Conservation (phyloP, 2,797 vertebrate genomes). For the Oryzias sinensis region DNA sequence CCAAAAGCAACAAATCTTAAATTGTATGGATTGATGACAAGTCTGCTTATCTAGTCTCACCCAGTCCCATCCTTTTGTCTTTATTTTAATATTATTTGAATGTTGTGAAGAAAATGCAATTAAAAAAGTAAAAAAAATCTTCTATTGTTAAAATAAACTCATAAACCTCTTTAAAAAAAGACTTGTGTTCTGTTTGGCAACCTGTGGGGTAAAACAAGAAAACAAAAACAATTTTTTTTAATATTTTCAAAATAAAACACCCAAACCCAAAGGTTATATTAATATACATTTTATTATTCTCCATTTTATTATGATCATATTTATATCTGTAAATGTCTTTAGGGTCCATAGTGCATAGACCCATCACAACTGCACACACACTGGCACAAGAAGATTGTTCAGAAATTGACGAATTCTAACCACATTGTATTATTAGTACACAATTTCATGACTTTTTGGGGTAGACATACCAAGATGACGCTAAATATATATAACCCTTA, state of each 20-base stretch:
- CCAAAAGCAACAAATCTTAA: too few species aligned
- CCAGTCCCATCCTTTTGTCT: too few species aligned
- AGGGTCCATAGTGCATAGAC: constrained; percentile 64
- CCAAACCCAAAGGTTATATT: constrained; percentile 54
- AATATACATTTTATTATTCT: constrained; percentile 79
- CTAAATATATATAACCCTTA: constrained; percentile 56
- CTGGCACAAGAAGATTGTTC: constrained; percentile 74
- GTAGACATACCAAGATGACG: constrained; percentile 67
- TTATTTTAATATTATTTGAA: too few species aligned
- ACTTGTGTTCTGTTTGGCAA: too few species aligned
- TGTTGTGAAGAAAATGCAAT: too few species aligned
- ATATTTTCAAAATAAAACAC: constrained; percentile 18
- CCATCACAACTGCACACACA: constrained; percentile 74
- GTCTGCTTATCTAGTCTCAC: too few species aligned
- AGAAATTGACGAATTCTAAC: constrained; percentile 70
- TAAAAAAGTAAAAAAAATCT: too few species aligned
- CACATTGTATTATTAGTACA: constrained; percentile 71
- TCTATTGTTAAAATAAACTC: too few species aligned
- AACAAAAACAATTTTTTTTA: too few species aligned
- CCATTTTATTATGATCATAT: constrained; percentile 63
- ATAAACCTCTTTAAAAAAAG: too few species aligned
- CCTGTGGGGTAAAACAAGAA: too few species aligned
- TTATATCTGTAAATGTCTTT: constrained; percentile 63
- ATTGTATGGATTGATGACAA: too few species aligned
- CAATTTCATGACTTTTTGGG: constrained; percentile 61